Conservation (phyloP, 2,797 vertebrate species). For the Halcyon smyrnensis region DNA sequence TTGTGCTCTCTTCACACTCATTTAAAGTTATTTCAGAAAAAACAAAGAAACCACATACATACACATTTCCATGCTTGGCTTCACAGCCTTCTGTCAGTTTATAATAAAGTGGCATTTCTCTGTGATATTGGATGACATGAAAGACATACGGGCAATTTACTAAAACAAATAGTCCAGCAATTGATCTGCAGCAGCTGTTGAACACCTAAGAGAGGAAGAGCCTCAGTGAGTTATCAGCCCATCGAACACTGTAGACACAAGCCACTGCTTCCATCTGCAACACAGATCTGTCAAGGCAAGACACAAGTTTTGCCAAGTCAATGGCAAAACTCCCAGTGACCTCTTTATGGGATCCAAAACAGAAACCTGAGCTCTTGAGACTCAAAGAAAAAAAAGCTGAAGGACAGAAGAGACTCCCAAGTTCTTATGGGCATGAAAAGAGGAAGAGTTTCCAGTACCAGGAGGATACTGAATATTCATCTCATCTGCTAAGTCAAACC, state of each 20-base stretch:
- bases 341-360: background rate
- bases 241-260: background rate
- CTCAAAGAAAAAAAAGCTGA: background rate
- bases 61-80: background rate
- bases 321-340: background rate
- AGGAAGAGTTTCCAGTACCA: background rate
- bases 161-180: constrained; percentile 31
- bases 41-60: background rate
- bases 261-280: background rate
- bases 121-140: background rate
- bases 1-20: background rate
- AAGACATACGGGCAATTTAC: constrained; percentile 19
- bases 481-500: background rate
- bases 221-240: background rate
- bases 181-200: constrained; percentile 19
- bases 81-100: background rate
- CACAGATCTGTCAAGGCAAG: background rate
- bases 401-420: background rate
- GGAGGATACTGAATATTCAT: background rate
- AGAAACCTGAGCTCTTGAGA: background rate
- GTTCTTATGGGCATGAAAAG: accelerated
- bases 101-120: background rate
- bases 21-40: background rate
- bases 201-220: background rate
- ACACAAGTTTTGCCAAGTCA: background rate